These are phyloP conservation scores for Trochalopteron elliotii DNA, from an alignment of 2,113 vertebrate genomes.

Conservation along the genomic window DNA sequence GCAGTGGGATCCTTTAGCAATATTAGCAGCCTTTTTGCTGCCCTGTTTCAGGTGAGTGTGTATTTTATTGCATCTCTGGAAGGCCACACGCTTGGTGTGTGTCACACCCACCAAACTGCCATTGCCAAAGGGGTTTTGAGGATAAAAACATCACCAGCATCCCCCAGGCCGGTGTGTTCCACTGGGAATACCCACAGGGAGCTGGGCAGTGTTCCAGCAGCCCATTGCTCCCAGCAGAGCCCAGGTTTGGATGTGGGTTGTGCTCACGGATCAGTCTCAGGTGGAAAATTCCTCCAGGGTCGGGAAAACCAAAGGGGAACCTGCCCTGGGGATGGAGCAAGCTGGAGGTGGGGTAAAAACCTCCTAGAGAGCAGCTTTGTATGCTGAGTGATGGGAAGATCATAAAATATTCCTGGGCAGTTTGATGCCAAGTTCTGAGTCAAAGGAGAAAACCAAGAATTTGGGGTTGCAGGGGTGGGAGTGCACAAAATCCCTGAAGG, in stretches of 20 bases:
- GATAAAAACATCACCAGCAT: background rate
- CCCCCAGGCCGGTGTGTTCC: background rate
- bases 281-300: background rate
- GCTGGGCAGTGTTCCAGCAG: background rate
- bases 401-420: background rate
- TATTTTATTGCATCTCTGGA: background rate
- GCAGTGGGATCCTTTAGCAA: background rate
- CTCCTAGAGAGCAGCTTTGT: background rate
- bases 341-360: background rate
- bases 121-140: background rate
- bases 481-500: fast-evolving
- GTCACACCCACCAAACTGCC: background rate
- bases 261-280: fast-evolving
- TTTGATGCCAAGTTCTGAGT: background rate
- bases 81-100: background rate
- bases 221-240: background rate
- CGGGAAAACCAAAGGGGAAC: background rate
- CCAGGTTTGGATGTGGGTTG: background rate
- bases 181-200: background rate
- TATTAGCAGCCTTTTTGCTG: background rate
- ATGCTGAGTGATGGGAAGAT: background rate
- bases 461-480: background rate
- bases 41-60: fast-evolving
- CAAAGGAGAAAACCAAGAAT: background rate
- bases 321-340: background rate